Percentiles rank a stretch among this genome's conserved stretches.
These are phyloP conservation scores for Patella pellucida DNA, from an alignment of 2,888 invertebrate species.

Conservation along the genomic window DNA sequence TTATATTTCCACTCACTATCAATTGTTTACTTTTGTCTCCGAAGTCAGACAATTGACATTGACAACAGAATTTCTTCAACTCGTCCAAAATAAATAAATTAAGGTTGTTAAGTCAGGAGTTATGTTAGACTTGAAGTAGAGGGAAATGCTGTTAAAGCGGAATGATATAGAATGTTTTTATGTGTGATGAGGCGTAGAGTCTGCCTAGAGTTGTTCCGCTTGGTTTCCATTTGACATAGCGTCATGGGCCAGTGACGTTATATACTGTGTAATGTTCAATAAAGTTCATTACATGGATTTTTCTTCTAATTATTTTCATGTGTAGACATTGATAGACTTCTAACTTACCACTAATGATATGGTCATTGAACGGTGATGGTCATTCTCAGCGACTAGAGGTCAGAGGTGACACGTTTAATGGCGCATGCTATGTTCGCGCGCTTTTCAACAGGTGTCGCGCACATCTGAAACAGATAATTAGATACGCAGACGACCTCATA, in stretches of 20 bases:
- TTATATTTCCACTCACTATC: too few relatives aligned
- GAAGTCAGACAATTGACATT: too few relatives aligned
- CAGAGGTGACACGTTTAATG: conserved; percentile 10
- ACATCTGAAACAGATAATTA: background rate
- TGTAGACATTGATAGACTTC: background rate
- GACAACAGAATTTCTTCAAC: too few relatives aligned
- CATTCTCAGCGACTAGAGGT: background rate
- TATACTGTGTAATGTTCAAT: conserved; percentile 5
- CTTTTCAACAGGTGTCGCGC: background rate
- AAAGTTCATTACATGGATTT: background rate
- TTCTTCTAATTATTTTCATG: background rate
- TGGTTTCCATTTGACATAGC: conserved; percentile 2
- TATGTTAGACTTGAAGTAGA: too few relatives aligned
- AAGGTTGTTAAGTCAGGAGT: too few relatives aligned
- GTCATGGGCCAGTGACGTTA: conserved; percentile 5
- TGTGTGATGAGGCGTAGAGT: conserved; percentile 6
- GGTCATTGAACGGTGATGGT: background rate
- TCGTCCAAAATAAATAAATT: too few relatives aligned
- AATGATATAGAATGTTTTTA: background rate
- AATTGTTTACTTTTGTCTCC: too few relatives aligned
- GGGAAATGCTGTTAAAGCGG: background rate
- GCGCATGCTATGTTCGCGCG: background rate
- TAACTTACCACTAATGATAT: background rate
- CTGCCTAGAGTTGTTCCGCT: conserved; percentile 7
- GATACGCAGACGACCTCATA: background rate